Evolutionary conservation across 2,113 vertebrate genomes (phyloP), one percentile per base, ranked within the genome.

Genomic region (Pachycephala philippinensis): DNA sequence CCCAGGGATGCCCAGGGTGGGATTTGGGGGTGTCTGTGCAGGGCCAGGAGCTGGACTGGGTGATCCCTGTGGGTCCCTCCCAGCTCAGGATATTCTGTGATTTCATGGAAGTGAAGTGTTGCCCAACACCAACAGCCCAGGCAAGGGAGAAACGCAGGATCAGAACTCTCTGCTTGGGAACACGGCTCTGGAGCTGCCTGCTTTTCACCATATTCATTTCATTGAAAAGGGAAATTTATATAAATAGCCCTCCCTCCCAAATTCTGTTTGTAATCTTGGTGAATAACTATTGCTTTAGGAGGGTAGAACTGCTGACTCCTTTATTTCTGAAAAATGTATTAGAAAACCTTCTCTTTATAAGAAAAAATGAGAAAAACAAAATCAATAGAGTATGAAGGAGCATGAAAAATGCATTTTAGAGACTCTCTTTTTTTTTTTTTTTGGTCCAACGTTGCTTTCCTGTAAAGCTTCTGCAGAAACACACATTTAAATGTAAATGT

Each of bases 391-490:
- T 97, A 95, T 95, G 95, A 97, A 97, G 97, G 95, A 94, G 97
- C 96, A 98, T 97, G 97, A 98, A 97, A 98, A 98, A 98, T 97
- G 97, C 92, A 98, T 98, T 98, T 96, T 95, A 95, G 97, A 97
- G 87, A 66, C 83, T 66, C 44, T 44, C 22, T 5, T 37, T 54
- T 28, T 47, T 63, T 59, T 44, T 45, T 52, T 69, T 57, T 52
- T 52, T 33, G 6, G 60, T 89, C 94, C 89, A 95, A 68, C 8
- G 12, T 85, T 92, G 90, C 90, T 94, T 95, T 97, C 97, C 97
- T 96, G 97, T 86, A 97, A 97, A 97, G 85, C 86, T 96, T 66
- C 93, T 89, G 64, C 79, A 89, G 81, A 95, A 96, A 97, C 93
- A 93, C 86, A 78, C 37, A 96, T 93, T 97, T 97, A 97, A 97